Evolutionary conservation across 2,113 vertebrate species (phyloP), one percentile per base, ranked within the genome.

Genomic region (Orthonyx spaldingii): DNA sequence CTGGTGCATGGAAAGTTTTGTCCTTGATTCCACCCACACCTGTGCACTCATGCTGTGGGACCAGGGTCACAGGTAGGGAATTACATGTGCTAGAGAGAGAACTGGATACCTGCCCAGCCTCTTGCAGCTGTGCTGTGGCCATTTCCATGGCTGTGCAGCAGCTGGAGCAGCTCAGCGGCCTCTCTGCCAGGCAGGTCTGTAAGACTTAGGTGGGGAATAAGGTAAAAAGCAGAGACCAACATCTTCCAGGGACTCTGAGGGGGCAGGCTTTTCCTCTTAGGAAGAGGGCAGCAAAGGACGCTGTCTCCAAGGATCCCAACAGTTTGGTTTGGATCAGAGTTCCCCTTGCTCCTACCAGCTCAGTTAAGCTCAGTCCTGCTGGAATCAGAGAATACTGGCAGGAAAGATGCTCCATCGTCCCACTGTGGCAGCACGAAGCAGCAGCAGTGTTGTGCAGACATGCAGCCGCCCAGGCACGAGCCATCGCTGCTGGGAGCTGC

Each of bases 351-450:
- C 4, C 44, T 24, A 2, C 22, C 28, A 30, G 35, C 44, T 59
- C 4, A 33, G 23, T 3, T 42, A 44, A 77, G 27, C n/a, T 74
- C 68, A 72, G 46, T 35, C 57, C 21, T 39, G 8, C 60, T 78
- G 53, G 32, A 65, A 61, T 15, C 22, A 42, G 28, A 69, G 49
- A 79, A 10, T 8, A n/a, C 28, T 50, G 76, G 17, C 59, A 75
- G 26, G 32, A 68, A 50, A 80, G 64, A n/a, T 57, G 4, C 32
- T 74, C 27, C 6, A 2, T 35, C 0, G 0, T 41, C 12, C 16
- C 16, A 17, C 16, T 2, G 1, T 1, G 1, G 50, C 5, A 7
- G 23, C 28, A 39, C 0, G 0, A 22, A 84, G 52, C 61, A 84
- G n/a, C 44, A 59, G 37, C 63, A 61, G 22, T 2, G 8, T 42